These are phyloP conservation scores for Tipula vernalis DNA, from an alignment of 2,888 invertebrate species.

Conservation along the genomic window DNA sequence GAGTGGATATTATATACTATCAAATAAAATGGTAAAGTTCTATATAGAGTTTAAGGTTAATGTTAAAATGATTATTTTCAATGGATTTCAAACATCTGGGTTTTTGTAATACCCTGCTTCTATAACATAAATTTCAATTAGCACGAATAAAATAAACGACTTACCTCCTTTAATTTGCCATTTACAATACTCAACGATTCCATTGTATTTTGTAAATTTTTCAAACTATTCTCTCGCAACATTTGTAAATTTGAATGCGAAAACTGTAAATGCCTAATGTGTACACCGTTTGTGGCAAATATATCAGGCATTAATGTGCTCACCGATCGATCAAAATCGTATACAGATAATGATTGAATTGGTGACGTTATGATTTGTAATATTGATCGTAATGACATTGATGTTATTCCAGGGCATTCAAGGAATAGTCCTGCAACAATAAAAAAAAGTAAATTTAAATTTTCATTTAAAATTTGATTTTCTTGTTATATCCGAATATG, in stretches of 20 bases:
- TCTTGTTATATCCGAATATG: background rate
- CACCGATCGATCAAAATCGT: conserved; percentile 73
- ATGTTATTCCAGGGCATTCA: conserved; percentile 76
- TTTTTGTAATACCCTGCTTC: background rate
- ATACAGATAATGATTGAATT: conserved; percentile 76
- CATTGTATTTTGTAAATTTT: conserved; percentile 56
- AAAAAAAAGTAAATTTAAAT: conserved; percentile 14
- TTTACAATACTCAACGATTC: conserved; percentile 69
- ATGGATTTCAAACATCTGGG: background rate
- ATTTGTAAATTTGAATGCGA: conserved; percentile 61
- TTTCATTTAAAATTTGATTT: background rate
- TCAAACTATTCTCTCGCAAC: conserved; percentile 60
- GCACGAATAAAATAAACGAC: conserved; percentile 15
- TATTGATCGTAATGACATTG: conserved; percentile 58
- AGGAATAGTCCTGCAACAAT: conserved; percentile 56
- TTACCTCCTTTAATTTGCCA: conserved; percentile 44
- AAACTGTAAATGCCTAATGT: conserved; percentile 62
- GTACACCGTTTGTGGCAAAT: conserved; percentile 50
- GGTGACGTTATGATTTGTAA: conserved; percentile 53
- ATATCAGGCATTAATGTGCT: conserved; percentile 60
- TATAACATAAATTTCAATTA: background rate
- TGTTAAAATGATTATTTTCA: background rate
- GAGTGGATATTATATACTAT: background rate
- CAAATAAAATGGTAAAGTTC: background rate
- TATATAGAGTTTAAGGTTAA: background rate